These are phyloP conservation scores for Prunella fulvescens DNA, from an alignment of 2,113 vertebrate genomes.

Conservation along the genomic window DNA sequence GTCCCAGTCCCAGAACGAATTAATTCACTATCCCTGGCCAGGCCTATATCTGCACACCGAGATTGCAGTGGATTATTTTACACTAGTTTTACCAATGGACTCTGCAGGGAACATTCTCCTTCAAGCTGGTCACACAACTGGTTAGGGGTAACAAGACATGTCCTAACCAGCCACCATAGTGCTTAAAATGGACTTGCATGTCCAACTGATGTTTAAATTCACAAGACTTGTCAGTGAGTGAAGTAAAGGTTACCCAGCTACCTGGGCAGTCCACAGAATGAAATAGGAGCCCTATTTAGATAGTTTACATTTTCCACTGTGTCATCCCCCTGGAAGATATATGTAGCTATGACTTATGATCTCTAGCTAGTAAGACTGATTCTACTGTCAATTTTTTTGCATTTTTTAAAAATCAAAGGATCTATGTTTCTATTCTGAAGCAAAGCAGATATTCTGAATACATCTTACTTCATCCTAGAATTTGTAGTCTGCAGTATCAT, in stretches of 20 bases:
- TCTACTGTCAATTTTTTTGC: neutral
- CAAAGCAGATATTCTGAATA: neutral
- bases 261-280: neutral
- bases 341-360: neutral
- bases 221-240: neutral
- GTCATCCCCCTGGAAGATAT: neutral
- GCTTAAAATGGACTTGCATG: neutral
- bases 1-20: neutral
- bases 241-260: neutral
- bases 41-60: neutral
- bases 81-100: neutral
- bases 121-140: neutral
- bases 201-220: neutral
- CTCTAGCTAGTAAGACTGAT: neutral
- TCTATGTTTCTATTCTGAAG: neutral
- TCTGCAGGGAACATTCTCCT: neutral
- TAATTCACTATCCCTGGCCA: neutral
- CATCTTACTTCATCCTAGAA: neutral
- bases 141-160: neutral
- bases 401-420: neutral
- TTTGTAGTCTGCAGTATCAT: neutral
- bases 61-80: neutral
- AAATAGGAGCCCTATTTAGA: neutral
- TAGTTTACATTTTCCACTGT: neutral
- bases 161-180: neutral